Base-by-base conservation (phyloP, 1,140 invertebrate species). In the Pseudomyrmex gracilis region DNA sequence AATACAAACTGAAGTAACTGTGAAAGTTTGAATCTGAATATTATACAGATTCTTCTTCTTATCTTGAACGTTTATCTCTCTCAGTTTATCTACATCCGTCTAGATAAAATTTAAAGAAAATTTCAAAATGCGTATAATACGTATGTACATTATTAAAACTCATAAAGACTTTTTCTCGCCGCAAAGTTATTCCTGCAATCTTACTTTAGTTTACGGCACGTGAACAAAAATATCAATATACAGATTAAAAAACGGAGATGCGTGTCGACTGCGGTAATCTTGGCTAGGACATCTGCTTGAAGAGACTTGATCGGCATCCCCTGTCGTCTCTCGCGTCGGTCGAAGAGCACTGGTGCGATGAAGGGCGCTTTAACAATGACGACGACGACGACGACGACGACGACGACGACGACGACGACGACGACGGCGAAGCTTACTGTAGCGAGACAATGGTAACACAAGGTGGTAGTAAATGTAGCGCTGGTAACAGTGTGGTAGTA, bases 401-500 rank as follows among this genome's bases (percentile, higher is more conserved):
- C 61, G 49, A 82, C 15, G 66, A 34, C n/a, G n/a, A n/a, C n/a
- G n/a, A n/a, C n/a, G n/a, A 68, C 80, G 85, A 85, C 73, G 61
- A 82, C 71, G 74, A 83, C 64, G 84, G 73, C 71, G 63, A 80
- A 58, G 78, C 78, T 85, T 88, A 88, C 61, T 45, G 55, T 89
- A 78, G 74, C 82, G 58, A 80, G 77, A 67, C 82, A 89, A 89
- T 86, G 89, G 87, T 90, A 89, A 89, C 88, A 87, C 73, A 90
- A 89, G 70, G 76, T 87, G 82, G 76, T 90, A 71, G 58, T 89
- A 89, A 89, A 87, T 83, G 84, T 90, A 90, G 71, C 82, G 73
- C 88, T 90, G 86, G 84, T 90, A 90, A 90, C 86, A 87, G 80
- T 86, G 78, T 86, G 78, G 68, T 90, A 83, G 85, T 85, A 84